A percentile compares a stretch with the other conserved stretches of the same genome.
These are phyloP conservation scores for Microtus ochrogaster DNA, from an alignment of 2,113 vertebrate genomes.

Conservation along the genomic window DNA sequence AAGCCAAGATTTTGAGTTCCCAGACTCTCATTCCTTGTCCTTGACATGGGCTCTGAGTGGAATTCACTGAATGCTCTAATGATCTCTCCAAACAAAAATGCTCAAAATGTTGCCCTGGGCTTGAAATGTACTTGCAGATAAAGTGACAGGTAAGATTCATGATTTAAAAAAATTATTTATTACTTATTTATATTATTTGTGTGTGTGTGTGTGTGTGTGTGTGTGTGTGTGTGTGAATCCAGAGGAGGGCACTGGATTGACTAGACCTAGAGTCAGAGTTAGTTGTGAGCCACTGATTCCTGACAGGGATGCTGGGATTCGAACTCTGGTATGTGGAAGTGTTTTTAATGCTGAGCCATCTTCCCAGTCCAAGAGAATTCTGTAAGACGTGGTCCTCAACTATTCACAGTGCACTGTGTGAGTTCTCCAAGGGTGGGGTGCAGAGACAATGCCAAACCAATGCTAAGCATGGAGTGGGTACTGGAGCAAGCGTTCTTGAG, in stretches of 20 bases:
- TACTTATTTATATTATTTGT: neutral
- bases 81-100: slow-evolving; percentile 25
- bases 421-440: neutral
- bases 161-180: neutral
- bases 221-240: neutral
- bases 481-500: neutral
- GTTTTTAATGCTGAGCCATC: neutral
- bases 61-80: neutral
- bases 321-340: neutral
- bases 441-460: neutral
- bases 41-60: neutral
- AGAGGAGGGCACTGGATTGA: neutral
- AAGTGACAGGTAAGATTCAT: neutral
- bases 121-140: slow-evolving; percentile 23
- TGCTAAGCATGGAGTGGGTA: neutral
- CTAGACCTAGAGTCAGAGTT: neutral
- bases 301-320: neutral
- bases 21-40: neutral
- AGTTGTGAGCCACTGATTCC: neutral
- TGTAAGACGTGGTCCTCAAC: neutral
- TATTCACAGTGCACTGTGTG: neutral
- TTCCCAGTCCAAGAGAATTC: neutral
- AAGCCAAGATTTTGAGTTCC: slow-evolving; percentile 53
- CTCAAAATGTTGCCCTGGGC: neutral
- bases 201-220: neutral